Evolutionary conservation across 30 jellyfish, hydroid and myxozoan genomes (phyloP), one percentile per base, ranked within the genome.

Genomic region (Turritopsis dohrnii): DNA sequence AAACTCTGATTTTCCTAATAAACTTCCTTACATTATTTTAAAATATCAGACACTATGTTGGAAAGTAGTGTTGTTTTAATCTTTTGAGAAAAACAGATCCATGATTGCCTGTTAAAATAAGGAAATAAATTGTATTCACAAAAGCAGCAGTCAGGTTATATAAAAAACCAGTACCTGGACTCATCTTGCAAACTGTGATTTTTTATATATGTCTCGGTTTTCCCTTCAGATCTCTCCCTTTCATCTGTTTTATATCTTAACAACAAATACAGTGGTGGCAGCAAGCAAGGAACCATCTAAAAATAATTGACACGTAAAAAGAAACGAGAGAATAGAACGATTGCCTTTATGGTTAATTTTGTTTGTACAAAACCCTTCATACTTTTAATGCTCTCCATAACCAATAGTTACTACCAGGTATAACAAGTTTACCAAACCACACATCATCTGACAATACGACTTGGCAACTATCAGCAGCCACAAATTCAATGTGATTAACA

Each of bases 391-490:
- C 60, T 13, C 60, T 41, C 60, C 60, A 41, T 41, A 5, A 5
- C 60, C 60, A 41, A 13, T 3, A 3, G 60, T 41, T 5, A 41
- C 60, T 41, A 3, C 13, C 13, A 13, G 60, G 60, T 5, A 41
- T 5, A 41, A 41, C 60, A 41, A 41, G 60, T 41, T 41, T 41
- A 3, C 77, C 77, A 69, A 8, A 69, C 77, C 77, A 69, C 30
- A 27, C 19, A 27, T 69, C 8, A 23, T 69, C 23, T 7, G 77
- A n/a, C 8, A 9, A 69, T 27, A 69, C 19, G 28, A 69, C 19
- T 27, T 69, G 77, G 19, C 77, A 69, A n/a, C 31, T 69, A 69
- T 69, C 77, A 69, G 28, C 31, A 69, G 77, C 77, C 8, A 69
- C 77, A 69, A 69, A 69, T 23, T 69, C 77, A 69, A 69, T 69